A percentile compares a stretch with the other conserved stretches of the same genome.
These are phyloP conservation scores for Nowickia ferox DNA, from an alignment of 2,888 invertebrate species.

Conservation along the genomic window DNA sequence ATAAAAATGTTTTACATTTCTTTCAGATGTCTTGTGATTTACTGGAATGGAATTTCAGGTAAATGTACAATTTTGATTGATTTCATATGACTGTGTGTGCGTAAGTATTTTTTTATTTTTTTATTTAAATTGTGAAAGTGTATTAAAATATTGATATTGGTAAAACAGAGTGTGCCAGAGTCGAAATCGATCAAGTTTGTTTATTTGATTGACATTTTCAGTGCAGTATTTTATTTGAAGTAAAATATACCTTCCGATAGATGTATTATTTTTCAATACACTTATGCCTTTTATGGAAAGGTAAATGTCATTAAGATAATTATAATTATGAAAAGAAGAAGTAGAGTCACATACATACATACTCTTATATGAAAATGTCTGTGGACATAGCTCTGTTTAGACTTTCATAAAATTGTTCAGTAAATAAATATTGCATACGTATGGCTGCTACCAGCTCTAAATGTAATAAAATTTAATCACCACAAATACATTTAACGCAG, in stretches of 20 bases:
- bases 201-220: no score
- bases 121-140: background rate
- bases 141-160: background rate
- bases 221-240: no score
- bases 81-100: slow-evolving; percentile 28
- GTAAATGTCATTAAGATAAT: no score
- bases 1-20: slow-evolving; percentile 47
- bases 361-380: no score
- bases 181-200: no score
- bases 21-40: slow-evolving; percentile 39
- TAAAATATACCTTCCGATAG: no score
- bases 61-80: slow-evolving; percentile 56
- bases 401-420: background rate
- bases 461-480: no score
- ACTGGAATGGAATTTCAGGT: slow-evolving; percentile 14
- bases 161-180: no score
- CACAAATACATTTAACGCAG: background rate
- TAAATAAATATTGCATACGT: background rate
- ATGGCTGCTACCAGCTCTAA: background rate
- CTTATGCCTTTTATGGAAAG: no score
- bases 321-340: no score
- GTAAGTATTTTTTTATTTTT: background rate
- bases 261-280: no score
- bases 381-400: background rate
- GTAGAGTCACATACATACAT: background rate